phyloP scores from a whole-genome alignment of 2,888 invertebrate genomes.

The Calliopum simillimum region DNA sequence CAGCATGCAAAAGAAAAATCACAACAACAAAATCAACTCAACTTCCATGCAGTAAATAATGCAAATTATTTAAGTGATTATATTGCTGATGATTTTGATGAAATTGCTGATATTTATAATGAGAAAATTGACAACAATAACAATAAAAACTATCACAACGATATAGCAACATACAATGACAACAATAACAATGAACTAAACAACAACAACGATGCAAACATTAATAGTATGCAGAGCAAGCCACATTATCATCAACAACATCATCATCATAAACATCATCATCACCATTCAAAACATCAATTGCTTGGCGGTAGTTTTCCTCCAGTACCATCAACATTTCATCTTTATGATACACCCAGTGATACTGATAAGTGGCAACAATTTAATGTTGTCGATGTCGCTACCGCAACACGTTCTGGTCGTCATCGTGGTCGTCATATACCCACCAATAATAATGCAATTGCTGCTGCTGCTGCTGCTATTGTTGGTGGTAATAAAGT shows the following conservation, averaged over 20 bases:
- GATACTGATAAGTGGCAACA: constrained; percentile 29
- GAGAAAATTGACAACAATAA: background rate
- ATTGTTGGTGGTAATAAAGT: constrained; percentile 51
- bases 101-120: background rate
- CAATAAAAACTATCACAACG: constrained; percentile 20
- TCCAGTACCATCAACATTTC: background rate
- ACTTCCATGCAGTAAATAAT: constrained; percentile 28
- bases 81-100: constrained; percentile 23
- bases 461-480: constrained; percentile 34
- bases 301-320: background rate
- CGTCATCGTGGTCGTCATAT: constrained; percentile 59
- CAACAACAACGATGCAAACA: background rate
- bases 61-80: constrained; percentile 1
- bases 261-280: constrained; percentile 14
- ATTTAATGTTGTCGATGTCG: constrained; percentile 25
- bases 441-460: background rate
- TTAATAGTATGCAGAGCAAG: constrained; percentile 17
- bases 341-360: background rate
- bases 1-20: constrained; percentile 35
- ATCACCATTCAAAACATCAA: constrained; percentile 23
- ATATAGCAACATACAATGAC: constrained; percentile 15
- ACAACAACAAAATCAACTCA: constrained; percentile 37
- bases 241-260: constrained; percentile 26
- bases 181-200: constrained; percentile 13
- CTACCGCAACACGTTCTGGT: constrained; percentile 57